Base-by-base conservation (phyloP, 2,797 vertebrate genomes). In the Falco columbarius region DNA sequence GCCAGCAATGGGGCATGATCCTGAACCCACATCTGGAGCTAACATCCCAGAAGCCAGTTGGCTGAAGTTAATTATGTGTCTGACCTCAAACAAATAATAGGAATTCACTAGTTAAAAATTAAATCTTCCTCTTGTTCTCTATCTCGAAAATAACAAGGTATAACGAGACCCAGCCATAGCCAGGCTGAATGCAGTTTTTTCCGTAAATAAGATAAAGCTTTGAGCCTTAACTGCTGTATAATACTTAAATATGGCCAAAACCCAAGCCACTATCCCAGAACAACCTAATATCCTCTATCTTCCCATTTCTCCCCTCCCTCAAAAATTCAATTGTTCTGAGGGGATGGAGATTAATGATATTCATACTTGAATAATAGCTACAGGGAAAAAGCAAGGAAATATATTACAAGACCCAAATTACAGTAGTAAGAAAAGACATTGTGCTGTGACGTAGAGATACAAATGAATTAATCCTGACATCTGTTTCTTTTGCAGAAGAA, bases 381-480 rank as follows among this genome's bases (percentile, higher is more conserved):
- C 62, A 70, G 81, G 81, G 66, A 52, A 93, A 94, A 94, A 72
- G 54, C 81, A 95, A 93, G 89, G 2, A 38, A 90, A 94, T 90
- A 65, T 44, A 93, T 91, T 91, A 95, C 61, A 88, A 68, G 40
- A 79, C n/a, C 23, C 38, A 77, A 92, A 95, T 96, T 93, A 93
- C 54, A 91, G 61, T 55, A 92, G 84, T 72, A 94, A 86, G 65
- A 95, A 96, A 96, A 97, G 83, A 93, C 89, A 90, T 26, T 2
- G 66, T 10, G 40, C 86, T 96, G 84, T 94, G 93, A 95, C 91
- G 82, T 75, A 92, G 76, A 91, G 80, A 92, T 84, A 88, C 75
- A 96, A 93, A 93, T 83, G 36, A 96, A 97, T 94, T 96, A 95
- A 93, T 91, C 72, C 84, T 92, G 94, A 95, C 89, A 91, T 96